phyloP scores from a whole-genome alignment of 2,113 vertebrate species.

The Turdus rufiventris region DNA sequence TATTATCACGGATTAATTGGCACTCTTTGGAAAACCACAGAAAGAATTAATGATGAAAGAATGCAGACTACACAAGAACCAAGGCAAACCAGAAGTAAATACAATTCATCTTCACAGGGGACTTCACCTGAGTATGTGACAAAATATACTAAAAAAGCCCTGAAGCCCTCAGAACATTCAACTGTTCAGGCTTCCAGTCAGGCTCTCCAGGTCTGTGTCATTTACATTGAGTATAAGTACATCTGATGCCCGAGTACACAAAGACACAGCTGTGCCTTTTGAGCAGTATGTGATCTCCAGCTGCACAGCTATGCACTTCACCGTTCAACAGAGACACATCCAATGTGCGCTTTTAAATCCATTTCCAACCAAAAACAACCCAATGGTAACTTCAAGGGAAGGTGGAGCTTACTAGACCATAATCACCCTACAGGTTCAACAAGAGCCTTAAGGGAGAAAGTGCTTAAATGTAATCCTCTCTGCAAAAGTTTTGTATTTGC shows the following conservation, averaged over 20 bases:
- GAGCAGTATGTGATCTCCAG: neutral
- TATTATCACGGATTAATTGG: rapidly evolving
- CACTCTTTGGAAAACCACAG: rapidly evolving
- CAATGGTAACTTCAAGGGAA: neutral
- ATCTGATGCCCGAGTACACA: neutral
- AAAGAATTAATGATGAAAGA: neutral
- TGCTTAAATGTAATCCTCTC: neutral
- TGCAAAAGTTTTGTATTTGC: neutral
- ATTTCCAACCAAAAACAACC: neutral
- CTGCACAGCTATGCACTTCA: neutral
- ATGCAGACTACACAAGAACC: neutral
- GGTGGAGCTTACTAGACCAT: neutral
- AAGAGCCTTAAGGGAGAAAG: neutral
- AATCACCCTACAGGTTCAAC: neutral
- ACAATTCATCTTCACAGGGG: neutral
- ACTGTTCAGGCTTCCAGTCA: neutral
- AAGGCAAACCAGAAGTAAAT: neutral
- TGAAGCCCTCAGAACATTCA: neutral
- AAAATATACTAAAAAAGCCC: neutral
- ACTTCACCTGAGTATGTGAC: neutral
- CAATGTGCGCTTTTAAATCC: neutral
- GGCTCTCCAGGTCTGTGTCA: neutral
- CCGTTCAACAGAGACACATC: neutral
- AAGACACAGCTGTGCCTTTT: neutral
- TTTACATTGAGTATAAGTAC: neutral